Percentiles rank a stretch among this genome's conserved stretches.
phyloP scores from a whole-genome alignment of 2,797 vertebrate species.

The Sebastes alutus region DNA sequence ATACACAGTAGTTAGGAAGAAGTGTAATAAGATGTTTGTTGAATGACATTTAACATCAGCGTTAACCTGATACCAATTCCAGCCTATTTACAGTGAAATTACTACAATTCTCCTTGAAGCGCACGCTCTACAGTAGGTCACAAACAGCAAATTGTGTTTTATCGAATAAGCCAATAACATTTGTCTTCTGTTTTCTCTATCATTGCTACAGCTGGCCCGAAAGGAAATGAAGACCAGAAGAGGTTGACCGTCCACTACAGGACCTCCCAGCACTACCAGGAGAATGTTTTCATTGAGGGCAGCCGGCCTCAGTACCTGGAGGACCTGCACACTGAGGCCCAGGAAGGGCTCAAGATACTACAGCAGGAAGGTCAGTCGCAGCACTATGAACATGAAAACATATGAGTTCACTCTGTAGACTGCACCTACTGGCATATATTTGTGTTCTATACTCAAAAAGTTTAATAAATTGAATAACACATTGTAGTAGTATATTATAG shows the following conservation, averaged over 20 bases:
- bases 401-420: background rate
- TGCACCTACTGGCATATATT: background rate
- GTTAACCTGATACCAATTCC: background rate
- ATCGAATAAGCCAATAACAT: background rate
- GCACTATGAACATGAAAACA: background rate
- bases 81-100: background rate
- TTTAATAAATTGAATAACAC: rapidly evolving
- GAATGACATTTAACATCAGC: background rate
- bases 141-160: background rate
- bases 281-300: constrained; percentile 95
- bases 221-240: constrained; percentile 83
- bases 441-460: background rate
- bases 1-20: background rate
- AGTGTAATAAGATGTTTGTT: background rate
- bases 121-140: background rate
- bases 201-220: constrained; percentile 75
- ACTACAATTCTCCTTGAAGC: background rate
- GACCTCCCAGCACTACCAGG: constrained; percentile 85
- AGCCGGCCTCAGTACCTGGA: constrained; percentile 90
- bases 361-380: constrained; percentile 87
- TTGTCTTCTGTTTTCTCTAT: background rate
- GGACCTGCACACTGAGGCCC: constrained; percentile 93
- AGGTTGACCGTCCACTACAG: constrained; percentile 83
- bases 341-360: constrained; percentile 89
- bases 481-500: no score